Evolutionary conservation across 2,888 invertebrate species (phyloP), one percentile per base, ranked within the genome.

Genomic region (Pachydiplax longipennis): DNA sequence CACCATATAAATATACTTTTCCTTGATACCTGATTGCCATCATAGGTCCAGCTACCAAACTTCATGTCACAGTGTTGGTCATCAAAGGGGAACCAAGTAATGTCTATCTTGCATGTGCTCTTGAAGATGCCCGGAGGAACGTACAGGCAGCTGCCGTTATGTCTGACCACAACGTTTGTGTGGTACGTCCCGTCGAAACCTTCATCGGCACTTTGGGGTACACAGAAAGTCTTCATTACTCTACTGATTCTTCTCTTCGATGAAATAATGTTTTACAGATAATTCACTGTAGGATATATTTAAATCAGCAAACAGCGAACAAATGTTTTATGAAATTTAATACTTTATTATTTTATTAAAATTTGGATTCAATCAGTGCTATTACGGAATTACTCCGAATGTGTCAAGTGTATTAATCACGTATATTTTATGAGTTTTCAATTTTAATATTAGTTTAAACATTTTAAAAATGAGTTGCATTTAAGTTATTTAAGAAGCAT

Each of bases 41-140:
- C 98, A 96, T 99, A 99, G 94, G 99, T 99, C 99, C 99, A 99
- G 96, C 99, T 99, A 95, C 99, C 99, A 95, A 99, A 99, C 97
- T 99, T 99, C 98, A 99, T 98, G 95, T 98, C 97, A 96, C 99
- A 99, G 95, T 97, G 97, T 96, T 99, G 99, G 95, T 99, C 99
- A 96, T 99, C 99, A 96, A 99, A 99, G 95, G 99, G 99, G 96
- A 99, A 99, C 99, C 99, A 99, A 95, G 99, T 99, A 97, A 99
- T 99, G 97, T 99, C 99, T 96, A 99, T 99, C 96, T 98, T 98
- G 97, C 99, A 99, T 95, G 99, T 99, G 97, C 99, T 99, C 97
- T 99, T 99, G 97, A 99, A 99, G 96, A 99, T 99, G 95, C 99
- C 99, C 95, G 99, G 99, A 94, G 99, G 99, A 95, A 99, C 98